Percentiles rank a stretch among this genome's conserved stretches.
Conservation (phyloP, 2,113 vertebrate species). For the Dicentrarchus labrax region DNA sequence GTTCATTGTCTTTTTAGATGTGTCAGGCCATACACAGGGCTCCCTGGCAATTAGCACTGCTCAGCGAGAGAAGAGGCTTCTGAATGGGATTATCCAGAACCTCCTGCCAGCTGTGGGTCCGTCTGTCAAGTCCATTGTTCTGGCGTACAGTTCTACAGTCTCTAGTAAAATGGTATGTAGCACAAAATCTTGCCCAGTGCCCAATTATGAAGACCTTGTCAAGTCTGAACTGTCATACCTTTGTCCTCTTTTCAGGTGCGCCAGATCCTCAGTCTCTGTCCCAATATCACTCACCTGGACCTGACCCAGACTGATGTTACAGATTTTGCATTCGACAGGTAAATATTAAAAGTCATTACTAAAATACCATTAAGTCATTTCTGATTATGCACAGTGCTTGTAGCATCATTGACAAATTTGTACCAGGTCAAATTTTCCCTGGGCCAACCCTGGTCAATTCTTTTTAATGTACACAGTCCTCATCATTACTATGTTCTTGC, state of each 20-base stretch:
- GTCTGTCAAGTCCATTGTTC: constrained; percentile 92
- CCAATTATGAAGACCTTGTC: background rate
- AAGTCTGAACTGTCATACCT: background rate
- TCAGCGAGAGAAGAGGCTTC: constrained; percentile 91
- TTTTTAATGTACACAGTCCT: background rate
- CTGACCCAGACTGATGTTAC: constrained; percentile 96
- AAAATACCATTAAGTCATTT: background rate
- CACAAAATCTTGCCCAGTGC: too few species aligned
- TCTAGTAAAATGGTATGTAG: constrained; percentile 96
- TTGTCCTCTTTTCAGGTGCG: constrained; percentile 86
- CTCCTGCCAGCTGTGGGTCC: constrained; percentile 91
- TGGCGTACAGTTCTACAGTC: constrained; percentile 94
- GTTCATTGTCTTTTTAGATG: constrained; percentile 83
- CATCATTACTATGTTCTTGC: background rate
- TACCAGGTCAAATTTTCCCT: background rate
- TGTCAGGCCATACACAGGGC: constrained; percentile 80
- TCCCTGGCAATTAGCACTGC: constrained; percentile 88
- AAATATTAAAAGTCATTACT: background rate
- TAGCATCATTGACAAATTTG: background rate
- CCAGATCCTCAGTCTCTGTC: constrained; percentile 95
- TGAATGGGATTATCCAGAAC: constrained; percentile 93
- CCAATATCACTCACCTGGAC: constrained; percentile 93
- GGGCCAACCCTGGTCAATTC: background rate
- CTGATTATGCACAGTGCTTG: background rate
- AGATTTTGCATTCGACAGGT: constrained; percentile 85